phyloP scores from a whole-genome alignment of 2,797 vertebrate genomes.

The Graptemys geographica region DNA sequence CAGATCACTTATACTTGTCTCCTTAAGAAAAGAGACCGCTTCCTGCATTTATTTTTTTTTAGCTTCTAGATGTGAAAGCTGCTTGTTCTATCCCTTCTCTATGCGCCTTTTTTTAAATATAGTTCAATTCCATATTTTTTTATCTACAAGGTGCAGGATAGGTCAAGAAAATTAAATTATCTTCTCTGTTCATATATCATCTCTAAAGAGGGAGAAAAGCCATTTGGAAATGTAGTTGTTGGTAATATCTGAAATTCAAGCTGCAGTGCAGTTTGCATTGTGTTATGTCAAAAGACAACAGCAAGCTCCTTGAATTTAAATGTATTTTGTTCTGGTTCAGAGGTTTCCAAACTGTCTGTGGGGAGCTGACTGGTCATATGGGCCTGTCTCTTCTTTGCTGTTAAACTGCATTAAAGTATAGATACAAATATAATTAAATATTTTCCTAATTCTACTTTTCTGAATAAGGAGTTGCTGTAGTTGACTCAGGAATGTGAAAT shows the following conservation, averaged over 20 bases:
- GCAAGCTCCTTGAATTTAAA: neutral
- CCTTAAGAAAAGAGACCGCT: neutral
- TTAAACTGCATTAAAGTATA: neutral
- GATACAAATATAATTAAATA: neutral
- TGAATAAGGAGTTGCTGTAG: neutral
- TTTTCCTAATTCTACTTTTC: neutral
- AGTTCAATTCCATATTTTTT: neutral
- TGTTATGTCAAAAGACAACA: neutral
- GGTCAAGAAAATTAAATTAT: neutral
- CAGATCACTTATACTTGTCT: neutral
- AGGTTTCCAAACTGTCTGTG: neutral
- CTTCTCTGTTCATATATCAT: neutral
- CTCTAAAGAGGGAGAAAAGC: neutral
- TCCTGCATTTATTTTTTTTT: neutral
- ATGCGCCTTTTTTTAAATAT: rapidly evolving
- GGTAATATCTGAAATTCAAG: neutral
- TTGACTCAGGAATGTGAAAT: neutral
- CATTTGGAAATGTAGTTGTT: neutral
- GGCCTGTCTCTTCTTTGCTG: neutral
- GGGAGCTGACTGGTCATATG: neutral
- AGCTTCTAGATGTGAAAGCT: neutral
- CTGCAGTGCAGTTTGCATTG: neutral
- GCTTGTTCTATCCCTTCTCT: neutral
- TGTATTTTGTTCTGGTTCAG: neutral
- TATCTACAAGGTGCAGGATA: neutral